Conservation (phyloP, 2,797 vertebrate genomes). For the Phyllotis vaccarum region DNA sequence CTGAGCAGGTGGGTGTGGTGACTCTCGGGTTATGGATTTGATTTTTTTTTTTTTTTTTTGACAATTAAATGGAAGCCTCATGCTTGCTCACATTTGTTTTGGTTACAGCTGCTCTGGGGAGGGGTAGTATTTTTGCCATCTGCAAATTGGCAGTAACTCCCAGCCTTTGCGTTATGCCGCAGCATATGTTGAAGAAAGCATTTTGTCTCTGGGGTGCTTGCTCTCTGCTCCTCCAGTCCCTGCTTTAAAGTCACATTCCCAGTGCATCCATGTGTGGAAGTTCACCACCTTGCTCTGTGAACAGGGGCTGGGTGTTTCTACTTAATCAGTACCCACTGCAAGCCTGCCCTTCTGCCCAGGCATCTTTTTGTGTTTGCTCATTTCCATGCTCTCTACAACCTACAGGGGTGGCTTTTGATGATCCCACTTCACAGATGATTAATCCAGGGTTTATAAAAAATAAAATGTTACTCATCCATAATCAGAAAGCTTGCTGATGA, state of each 20-base stretch:
- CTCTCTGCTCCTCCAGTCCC: conserved; percentile 49
- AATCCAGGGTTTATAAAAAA: neutral
- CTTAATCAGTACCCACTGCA: neutral
- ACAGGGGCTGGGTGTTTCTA: neutral
- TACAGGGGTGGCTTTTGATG: neutral
- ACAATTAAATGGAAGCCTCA: conserved; percentile 71
- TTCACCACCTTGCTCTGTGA: neutral
- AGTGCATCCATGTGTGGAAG: neutral
- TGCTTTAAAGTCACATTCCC: conserved; percentile 21
- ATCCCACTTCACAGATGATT: neutral
- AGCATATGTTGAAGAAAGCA: conserved; percentile 45
- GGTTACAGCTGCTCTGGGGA: conserved; percentile 60
- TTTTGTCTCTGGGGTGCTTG: neutral
- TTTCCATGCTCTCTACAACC: neutral
- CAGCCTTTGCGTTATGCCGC: conserved; percentile 4
- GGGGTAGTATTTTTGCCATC: conserved; percentile 58
- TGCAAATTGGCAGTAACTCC: conserved; percentile 57
- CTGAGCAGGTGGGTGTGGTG: neutral
- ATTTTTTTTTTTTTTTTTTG: neutral
- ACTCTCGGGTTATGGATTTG: conserved; percentile 55
- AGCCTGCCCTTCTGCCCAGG: neutral
- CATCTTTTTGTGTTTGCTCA: neutral
- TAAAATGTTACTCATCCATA: neutral
- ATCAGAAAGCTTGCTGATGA: neutral
- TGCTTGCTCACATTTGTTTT: conserved; percentile 65